A percentile compares a stretch with the other conserved stretches of the same genome.
Conservation (phyloP, 2,888 invertebrate genomes). For the Eupithecia exiguata region DNA sequence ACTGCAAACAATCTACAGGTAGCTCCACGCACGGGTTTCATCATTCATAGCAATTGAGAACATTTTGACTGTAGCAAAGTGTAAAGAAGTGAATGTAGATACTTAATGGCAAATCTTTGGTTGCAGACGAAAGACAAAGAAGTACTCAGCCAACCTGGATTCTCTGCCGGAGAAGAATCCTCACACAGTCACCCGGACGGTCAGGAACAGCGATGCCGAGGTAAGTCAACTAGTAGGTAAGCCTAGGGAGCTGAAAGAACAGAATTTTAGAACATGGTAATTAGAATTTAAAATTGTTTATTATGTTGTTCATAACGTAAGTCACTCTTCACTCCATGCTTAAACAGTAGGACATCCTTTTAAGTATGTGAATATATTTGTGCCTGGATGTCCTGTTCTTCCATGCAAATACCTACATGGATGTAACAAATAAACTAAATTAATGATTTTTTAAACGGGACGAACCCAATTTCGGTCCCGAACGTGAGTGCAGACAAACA, state of each 20-base stretch:
- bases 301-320: no score
- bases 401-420: no score
- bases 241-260: background rate
- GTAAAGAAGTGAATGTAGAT: background rate
- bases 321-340: no score
- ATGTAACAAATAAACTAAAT: no score
- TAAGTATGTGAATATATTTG: no score
- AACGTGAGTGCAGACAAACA: no score
- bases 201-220: conserved; percentile 70
- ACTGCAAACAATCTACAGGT: no score
- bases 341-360: no score
- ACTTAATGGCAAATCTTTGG: conserved; percentile 21
- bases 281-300: no score
- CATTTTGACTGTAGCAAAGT: background rate
- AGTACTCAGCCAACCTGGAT: conserved; percentile 57
- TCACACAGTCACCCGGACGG: conserved; percentile 69
- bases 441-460: no score
- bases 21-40: background rate
- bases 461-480: no score
- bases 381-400: no score
- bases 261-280: background rate
- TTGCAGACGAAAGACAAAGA: conserved; percentile 74
- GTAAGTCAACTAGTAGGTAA: conserved; percentile 48
- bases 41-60: background rate
- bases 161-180: conserved; percentile 50